Evolutionary conservation across 2,888 invertebrate species (phyloP).

Genomic region (Capitulum mitella): DNA sequence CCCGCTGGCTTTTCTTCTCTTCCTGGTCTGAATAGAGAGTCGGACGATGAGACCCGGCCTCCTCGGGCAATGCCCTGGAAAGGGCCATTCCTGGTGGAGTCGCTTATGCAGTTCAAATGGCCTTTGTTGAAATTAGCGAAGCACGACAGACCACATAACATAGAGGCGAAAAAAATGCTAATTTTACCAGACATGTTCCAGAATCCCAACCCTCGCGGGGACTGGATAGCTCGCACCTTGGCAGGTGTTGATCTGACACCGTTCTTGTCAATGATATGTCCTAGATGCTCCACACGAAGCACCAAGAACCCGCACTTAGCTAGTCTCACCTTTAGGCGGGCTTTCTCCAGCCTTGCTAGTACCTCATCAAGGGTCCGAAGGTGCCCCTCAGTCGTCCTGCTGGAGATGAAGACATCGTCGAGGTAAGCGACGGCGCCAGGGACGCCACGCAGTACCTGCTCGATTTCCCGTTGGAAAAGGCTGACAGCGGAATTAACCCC

Average conservation of each 20-base stretch:
- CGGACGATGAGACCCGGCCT: too few relatives aligned
- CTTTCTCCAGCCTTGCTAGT: neutral
- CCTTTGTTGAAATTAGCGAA: too few relatives aligned
- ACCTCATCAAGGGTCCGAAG: neutral
- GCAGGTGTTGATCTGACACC: neutral
- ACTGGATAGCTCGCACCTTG: neutral
- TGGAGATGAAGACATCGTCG: neutral
- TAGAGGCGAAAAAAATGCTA: too few relatives aligned
- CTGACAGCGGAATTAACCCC: neutral
- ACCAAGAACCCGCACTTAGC: neutral
- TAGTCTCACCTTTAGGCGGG: neutral
- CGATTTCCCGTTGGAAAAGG: neutral
- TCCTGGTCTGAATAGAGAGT: too few relatives aligned
- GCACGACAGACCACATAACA: too few relatives aligned
- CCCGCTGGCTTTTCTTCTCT: too few relatives aligned
- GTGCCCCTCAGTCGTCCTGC: neutral
- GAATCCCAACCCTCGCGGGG: too few relatives aligned
- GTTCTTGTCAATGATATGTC: neutral
- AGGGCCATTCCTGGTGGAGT: too few relatives aligned
- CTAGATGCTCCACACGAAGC: neutral
- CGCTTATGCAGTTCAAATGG: too few relatives aligned
- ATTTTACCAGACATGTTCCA: too few relatives aligned
- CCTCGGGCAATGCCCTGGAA: too few relatives aligned
- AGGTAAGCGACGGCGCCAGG: neutral
- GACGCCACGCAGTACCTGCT: neutral